phyloP scores from a whole-genome alignment of 1,140 invertebrate species.

The Sitobion miscanthi region DNA sequence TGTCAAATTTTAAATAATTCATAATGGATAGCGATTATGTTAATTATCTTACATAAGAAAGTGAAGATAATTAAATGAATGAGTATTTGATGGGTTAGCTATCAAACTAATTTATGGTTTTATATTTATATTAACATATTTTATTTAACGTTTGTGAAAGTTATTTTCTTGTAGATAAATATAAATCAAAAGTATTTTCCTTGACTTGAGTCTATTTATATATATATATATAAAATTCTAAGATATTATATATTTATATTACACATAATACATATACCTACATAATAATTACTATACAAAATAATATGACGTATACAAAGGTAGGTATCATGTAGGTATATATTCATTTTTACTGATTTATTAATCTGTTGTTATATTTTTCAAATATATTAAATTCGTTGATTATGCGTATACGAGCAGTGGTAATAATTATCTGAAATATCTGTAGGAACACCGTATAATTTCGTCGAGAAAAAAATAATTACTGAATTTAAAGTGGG shows the following conservation, averaged over 20 bases:
- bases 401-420: not conserved
- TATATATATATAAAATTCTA: too few relatives aligned
- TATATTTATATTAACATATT: constrained; percentile 4
- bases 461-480: not conserved
- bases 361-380: not conserved
- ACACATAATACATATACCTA: too few relatives aligned
- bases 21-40: not conserved
- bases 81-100: not conserved
- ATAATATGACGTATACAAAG: not conserved
- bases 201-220: not conserved
- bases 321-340: not conserved
- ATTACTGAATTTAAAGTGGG: too few relatives aligned
- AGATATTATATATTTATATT: not conserved
- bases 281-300: not conserved
- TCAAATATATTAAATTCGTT: not conserved
- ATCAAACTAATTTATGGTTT: not conserved
- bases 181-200: not conserved
- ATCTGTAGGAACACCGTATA: not conserved
- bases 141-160: not conserved
- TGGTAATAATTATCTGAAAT: not conserved
- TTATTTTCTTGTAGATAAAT: not conserved
- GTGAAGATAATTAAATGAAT: constrained; percentile 13
- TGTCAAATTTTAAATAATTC: not conserved
- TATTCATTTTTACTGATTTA: not conserved
- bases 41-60: not conserved